Evolutionary conservation across 2,888 invertebrate species (phyloP), one percentile per base, ranked within the genome.

Genomic region (Kuschelorhynchus macadamiae): DNA sequence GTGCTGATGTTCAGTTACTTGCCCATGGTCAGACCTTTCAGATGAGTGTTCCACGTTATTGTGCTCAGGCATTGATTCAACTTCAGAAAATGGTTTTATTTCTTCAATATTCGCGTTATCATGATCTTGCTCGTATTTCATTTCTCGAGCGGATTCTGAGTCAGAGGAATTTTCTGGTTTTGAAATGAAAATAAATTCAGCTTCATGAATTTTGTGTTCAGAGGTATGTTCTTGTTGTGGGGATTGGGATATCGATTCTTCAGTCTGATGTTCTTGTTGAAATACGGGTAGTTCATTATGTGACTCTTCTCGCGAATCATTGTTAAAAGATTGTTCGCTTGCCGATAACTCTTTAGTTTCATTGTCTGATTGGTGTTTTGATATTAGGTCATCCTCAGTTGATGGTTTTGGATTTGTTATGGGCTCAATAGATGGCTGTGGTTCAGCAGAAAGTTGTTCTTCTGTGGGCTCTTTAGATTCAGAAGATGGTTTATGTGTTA

Each of bases 371-470:
- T n/a, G n/a, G n/a, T n/a, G n/a, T n/a, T n/a, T n/a, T n/a, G n/a
- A n/a, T n/a, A n/a, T n/a, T n/a, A n/a, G n/a, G n/a, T n/a, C n/a
- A n/a, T n/a, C n/a, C n/a, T 56, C 56, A n/a, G 42, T 16, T n/a
- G 41, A 25, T 3, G 55, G 52, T 52, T 56, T 49, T n/a, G n/a
- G n/a, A n/a, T n/a, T n/a, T 16, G 79, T 67, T 63, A 75, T 72
- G 16, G 76, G 71, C 66, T 76, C 76, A 12, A 73, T 47, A 60
- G 70, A 70, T 1, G 70, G 46, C 81, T 0, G 84, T 79, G 75
- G 86, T 80, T 0, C 85, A 79, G 52, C 11, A 9, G 47, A 12
- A 8, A 36, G 17, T 17, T 14, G 14, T 41, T 71, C 50, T 66
- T 72, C 56, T 25, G 71, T 36, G 16, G 36, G 14, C 2, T 57